Conservation (phyloP, 1,140 invertebrate genomes). For the Sycophaga agraensis region DNA sequence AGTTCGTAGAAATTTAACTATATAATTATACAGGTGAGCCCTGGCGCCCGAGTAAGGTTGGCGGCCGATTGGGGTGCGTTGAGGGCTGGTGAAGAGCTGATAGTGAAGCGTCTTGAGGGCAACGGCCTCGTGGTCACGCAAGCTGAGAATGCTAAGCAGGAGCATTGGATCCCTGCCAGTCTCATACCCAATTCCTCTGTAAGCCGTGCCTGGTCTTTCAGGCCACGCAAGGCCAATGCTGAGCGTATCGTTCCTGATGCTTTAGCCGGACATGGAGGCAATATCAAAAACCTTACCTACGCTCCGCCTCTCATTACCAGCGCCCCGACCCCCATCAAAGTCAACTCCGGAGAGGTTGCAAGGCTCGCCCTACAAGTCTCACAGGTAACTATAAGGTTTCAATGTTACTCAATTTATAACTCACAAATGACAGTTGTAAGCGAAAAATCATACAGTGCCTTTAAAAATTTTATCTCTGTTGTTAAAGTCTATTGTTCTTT, state of each 20-base stretch:
- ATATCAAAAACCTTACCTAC: background rate
- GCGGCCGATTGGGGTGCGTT: constrained; percentile 59
- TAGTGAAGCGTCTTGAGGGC: constrained; percentile 54
- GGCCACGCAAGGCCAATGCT: constrained; percentile 54
- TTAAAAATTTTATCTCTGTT: too few relatives aligned
- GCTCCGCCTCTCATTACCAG: constrained; percentile 36
- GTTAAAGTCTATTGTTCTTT: too few relatives aligned
- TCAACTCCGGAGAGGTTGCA: constrained; percentile 45
- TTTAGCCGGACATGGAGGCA: background rate
- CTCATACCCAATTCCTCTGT: constrained; percentile 60
- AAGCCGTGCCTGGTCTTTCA: constrained; percentile 66
- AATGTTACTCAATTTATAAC: too few relatives aligned
- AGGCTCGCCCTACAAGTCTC: constrained; percentile 43
- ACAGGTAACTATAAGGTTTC: constrained; percentile 2
- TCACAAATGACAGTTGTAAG: too few relatives aligned
- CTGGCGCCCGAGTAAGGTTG: constrained; percentile 58
- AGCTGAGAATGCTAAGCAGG: constrained; percentile 50
- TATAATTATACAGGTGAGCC: constrained; percentile 48
- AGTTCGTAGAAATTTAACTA: too few relatives aligned
- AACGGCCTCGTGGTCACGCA: constrained; percentile 53
- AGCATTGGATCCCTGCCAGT: constrained; percentile 67
- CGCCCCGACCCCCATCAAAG: constrained; percentile 42
- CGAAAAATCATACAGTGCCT: too few relatives aligned
- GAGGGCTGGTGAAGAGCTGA: constrained; percentile 58
- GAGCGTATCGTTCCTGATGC: constrained; percentile 28